Evolutionary conservation across 2,888 invertebrate species (phyloP).

Genomic region (Trachelus troglodyta): DNA sequence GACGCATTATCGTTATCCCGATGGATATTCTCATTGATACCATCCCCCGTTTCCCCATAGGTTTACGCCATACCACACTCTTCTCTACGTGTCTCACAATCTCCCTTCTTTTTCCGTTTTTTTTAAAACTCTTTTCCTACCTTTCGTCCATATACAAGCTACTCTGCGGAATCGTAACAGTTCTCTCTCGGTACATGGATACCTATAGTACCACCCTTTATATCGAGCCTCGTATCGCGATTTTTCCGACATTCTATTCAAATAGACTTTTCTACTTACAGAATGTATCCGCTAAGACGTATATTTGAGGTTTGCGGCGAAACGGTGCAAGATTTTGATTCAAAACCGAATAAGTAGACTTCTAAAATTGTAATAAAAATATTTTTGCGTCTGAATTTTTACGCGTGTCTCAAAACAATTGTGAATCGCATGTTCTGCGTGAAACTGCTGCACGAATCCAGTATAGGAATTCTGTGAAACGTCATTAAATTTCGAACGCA

Average conservation of each 20-base stretch:
- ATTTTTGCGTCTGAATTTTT: too few species aligned
- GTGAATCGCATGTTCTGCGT: too few species aligned
- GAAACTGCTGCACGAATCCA: too few species aligned
- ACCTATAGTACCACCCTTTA: not conserved
- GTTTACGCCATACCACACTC: not conserved
- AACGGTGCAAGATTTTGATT: too few species aligned
- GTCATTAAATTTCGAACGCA: too few species aligned
- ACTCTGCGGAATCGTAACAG: not conserved
- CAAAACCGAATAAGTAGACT: too few species aligned
- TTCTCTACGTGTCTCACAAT: not conserved
- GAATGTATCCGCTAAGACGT: too few species aligned
- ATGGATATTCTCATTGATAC: conserved; percentile 40
- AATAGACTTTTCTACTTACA: not conserved
- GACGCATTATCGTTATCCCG: conserved; percentile 42
- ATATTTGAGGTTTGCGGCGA: too few species aligned
- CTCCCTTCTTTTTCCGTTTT: not conserved
- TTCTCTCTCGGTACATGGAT: not conserved
- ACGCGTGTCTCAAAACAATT: too few species aligned
- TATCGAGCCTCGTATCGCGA: not conserved
- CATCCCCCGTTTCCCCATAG: not conserved
- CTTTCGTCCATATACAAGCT: not conserved
- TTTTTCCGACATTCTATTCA: not conserved
- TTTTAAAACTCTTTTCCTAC: not conserved
- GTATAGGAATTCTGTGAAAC: too few species aligned
- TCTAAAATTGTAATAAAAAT: too few species aligned